Percentiles rank a stretch among this genome's conserved stretches.
phyloP scores from a whole-genome alignment of 1,140 invertebrate species.

The Pseudomyrmex concolor region DNA sequence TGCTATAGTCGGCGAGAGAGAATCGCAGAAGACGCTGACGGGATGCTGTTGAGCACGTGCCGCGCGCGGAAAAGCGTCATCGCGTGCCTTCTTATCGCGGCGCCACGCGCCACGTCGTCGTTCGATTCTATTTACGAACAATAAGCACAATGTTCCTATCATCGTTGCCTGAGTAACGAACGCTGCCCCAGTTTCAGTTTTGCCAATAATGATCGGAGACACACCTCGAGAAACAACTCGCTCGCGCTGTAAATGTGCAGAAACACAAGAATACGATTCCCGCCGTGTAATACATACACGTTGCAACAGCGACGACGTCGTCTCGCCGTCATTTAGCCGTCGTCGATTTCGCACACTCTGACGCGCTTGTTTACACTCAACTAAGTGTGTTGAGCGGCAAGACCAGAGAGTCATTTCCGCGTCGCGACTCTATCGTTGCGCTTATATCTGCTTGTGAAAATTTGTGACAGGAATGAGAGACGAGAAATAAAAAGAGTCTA shows the following conservation, averaged over 20 bases:
- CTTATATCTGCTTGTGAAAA: neutral
- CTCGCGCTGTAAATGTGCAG: constrained; percentile 20
- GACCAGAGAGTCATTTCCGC: constrained; percentile 33
- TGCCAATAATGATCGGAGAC: constrained; percentile 44
- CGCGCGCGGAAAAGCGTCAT: constrained; percentile 12
- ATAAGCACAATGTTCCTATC: constrained; percentile 49
- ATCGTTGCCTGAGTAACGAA: constrained; percentile 22
- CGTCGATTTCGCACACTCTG: neutral
- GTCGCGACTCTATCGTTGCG: neutral
- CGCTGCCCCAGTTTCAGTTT: constrained; percentile 47
- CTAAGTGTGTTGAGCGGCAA: neutral
- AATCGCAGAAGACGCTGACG: neutral
- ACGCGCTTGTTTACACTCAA: constrained; percentile 26
- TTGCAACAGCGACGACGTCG: neutral
- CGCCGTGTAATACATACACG: neutral
- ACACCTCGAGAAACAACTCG: constrained; percentile 22
- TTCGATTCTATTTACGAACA: constrained; percentile 54
- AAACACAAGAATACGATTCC: neutral
- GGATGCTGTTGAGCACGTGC: neutral
- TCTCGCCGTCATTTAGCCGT: neutral
- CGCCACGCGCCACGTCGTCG: constrained; percentile 20
- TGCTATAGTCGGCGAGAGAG: neutral
- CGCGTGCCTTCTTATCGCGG: constrained; percentile 28
- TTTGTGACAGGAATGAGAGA: neutral
- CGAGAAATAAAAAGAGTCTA: neutral